Evolutionary conservation across 2,888 invertebrate genomes (phyloP).

Genomic region (Epirrhoe alternata): DNA sequence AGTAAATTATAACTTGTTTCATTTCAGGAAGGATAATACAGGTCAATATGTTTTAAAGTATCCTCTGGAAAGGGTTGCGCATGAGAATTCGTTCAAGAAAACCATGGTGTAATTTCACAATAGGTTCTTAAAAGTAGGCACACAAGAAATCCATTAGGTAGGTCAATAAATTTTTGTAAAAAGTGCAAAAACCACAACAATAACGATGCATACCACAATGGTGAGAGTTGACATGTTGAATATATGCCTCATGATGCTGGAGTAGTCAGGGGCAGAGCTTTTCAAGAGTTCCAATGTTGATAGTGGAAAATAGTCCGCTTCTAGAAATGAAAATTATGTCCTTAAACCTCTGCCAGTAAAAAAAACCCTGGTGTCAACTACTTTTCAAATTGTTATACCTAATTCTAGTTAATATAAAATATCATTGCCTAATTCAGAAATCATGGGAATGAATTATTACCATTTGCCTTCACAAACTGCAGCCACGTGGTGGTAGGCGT

Average conservation of each 20-base stretch:
- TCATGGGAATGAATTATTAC: no score
- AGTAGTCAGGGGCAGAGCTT: constrained; percentile 48
- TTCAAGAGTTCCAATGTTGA: constrained; percentile 7
- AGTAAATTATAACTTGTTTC: constrained; percentile 52
- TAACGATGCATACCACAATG: constrained; percentile 45
- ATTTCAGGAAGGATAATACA: not conserved
- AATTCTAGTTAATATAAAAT: no score
- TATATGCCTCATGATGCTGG: constrained; percentile 49
- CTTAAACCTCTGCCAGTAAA: no score
- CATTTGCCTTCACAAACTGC: no score
- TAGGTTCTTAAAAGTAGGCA: not conserved
- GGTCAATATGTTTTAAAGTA: no score
- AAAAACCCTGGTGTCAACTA: no score
- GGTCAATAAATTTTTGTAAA: constrained; percentile 52
- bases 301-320: not conserved
- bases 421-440: no score
- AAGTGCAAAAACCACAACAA: constrained; percentile 49
- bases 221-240: constrained; percentile 53
- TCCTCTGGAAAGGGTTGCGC: no score
- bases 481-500: no score
- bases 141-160: not conserved
- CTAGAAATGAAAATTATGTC: constrained; percentile 26
- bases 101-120: no score
- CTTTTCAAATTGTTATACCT: no score
- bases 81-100: no score